A percentile compares a stretch with the other conserved stretches of the same genome.
Conservation (phyloP, 1,140 invertebrate genomes). For the Cecropterus lyciades region DNA sequence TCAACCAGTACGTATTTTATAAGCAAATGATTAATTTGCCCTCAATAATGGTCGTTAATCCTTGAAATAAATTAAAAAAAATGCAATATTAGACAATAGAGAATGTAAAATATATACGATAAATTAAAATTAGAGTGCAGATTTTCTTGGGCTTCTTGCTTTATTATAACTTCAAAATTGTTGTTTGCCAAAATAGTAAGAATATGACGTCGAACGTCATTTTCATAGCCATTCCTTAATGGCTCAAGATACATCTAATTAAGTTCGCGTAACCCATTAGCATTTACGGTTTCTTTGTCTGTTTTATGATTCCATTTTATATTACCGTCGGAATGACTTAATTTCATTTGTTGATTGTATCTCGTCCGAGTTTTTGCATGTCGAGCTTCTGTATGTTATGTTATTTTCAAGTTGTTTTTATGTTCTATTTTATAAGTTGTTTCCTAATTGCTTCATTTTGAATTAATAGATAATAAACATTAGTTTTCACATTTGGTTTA, state of each 20-base stretch:
- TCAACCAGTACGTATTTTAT: too few relatives aligned
- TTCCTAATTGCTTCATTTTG: slow-evolving; percentile 8
- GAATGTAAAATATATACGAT: too few relatives aligned
- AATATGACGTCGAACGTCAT: neutral
- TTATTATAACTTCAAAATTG: too few relatives aligned
- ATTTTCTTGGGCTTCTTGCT: too few relatives aligned
- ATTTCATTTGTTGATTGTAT: slow-evolving; percentile 43
- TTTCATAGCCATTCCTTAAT: slow-evolving; percentile 18
- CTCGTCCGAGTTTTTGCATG: slow-evolving; percentile 27
- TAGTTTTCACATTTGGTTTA: too few relatives aligned
- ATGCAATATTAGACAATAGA: too few relatives aligned
- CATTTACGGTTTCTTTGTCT: slow-evolving; percentile 57
- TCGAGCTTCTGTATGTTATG: slow-evolving; percentile 27
- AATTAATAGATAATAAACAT: neutral
- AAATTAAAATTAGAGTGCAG: too few relatives aligned
- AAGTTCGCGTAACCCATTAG: slow-evolving; percentile 44
- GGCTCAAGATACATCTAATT: slow-evolving; percentile 31
- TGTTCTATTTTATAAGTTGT: slow-evolving; percentile 4
- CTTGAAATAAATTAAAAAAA: too few relatives aligned
- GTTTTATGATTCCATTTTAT: slow-evolving; percentile 43
- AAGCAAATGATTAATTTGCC: too few relatives aligned
- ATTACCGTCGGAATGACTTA: slow-evolving; percentile 41
- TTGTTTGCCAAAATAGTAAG: too few relatives aligned
- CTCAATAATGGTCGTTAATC: too few relatives aligned
- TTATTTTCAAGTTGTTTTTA: neutral